These are phyloP conservation scores for Prunella strophiata DNA, from an alignment of 2,797 vertebrate species.

Conservation along the genomic window DNA sequence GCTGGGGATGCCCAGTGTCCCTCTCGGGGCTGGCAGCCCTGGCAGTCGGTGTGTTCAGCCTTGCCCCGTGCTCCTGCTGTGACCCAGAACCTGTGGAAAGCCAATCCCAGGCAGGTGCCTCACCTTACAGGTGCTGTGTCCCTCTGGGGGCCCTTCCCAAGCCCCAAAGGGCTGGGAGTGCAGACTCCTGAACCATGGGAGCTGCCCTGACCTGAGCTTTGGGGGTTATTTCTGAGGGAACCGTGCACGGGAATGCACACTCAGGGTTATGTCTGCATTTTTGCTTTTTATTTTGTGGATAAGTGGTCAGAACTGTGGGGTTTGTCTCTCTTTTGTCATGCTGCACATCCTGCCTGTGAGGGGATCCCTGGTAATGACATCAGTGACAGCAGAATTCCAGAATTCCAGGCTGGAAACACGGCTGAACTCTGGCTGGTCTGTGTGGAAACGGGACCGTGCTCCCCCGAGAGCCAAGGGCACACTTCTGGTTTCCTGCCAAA, in stretches of 20 bases:
- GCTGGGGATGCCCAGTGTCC: neutral
- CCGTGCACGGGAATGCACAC: rapidly evolving
- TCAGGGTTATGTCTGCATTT: neutral
- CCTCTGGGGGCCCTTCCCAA: neutral
- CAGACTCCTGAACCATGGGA: rapidly evolving
- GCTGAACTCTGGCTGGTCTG: neutral
- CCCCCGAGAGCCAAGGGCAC: neutral
- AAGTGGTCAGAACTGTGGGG: neutral
- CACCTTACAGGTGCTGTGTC: neutral
- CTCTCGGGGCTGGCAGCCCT: neutral
- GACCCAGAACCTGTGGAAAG: neutral
- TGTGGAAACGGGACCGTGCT: neutral
- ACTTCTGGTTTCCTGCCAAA: neutral
- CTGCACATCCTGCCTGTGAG: neutral
- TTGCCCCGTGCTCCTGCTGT: neutral
- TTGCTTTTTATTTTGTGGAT: rapidly evolving
- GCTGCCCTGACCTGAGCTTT: neutral
- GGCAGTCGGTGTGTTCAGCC: neutral
- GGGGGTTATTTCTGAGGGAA: neutral
- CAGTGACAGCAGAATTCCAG: neutral
- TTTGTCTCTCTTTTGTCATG: rapidly evolving
- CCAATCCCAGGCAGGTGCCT: neutral
- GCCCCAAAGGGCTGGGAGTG: neutral
- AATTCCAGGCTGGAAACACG: neutral
- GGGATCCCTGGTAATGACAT: neutral